phyloP scores from a whole-genome alignment of 2,888 invertebrate species.

The Diplolepis rosae region DNA sequence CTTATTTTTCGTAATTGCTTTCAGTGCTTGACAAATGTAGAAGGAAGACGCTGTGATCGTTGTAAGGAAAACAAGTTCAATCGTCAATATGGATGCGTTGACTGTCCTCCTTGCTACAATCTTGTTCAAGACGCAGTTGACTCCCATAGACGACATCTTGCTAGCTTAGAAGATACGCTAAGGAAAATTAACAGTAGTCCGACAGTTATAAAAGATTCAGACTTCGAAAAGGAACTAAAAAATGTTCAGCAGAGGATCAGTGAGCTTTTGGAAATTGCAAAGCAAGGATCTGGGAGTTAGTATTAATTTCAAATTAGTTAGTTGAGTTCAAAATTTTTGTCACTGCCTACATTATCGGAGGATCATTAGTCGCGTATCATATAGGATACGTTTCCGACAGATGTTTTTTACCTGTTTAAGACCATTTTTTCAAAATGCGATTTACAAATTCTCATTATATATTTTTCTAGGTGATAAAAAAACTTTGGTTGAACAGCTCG shows the following conservation, averaged over 20 bases:
- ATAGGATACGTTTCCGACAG: too few species aligned
- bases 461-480: conserved; percentile 78
- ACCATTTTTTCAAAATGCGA: too few species aligned
- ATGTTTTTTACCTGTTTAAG: too few species aligned
- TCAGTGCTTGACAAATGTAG: conserved; percentile 85
- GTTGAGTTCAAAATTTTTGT: too few species aligned
- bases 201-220: conserved; percentile 90
- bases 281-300: conserved; percentile 78
- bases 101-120: conserved; percentile 97
- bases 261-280: conserved; percentile 84
- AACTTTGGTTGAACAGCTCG: conserved; percentile 83
- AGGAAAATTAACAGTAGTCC: conserved; percentile 95
- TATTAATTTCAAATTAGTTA: conserved; percentile 33
- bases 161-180: conserved; percentile 83
- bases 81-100: conserved; percentile 89
- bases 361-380: too few species aligned
- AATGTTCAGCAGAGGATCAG: conserved; percentile 86
- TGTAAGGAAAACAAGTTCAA: conserved; percentile 98
- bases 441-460: too few species aligned
- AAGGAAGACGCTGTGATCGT: conserved; percentile 93
- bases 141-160: conserved; percentile 83
- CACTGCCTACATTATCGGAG: too few species aligned
- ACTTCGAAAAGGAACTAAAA: conserved; percentile 89
- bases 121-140: conserved; percentile 92
- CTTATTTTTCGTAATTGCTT: too few species aligned